Base-by-base conservation (phyloP, 1,140 invertebrate genomes). In the Panulirus ornatus region DNA sequence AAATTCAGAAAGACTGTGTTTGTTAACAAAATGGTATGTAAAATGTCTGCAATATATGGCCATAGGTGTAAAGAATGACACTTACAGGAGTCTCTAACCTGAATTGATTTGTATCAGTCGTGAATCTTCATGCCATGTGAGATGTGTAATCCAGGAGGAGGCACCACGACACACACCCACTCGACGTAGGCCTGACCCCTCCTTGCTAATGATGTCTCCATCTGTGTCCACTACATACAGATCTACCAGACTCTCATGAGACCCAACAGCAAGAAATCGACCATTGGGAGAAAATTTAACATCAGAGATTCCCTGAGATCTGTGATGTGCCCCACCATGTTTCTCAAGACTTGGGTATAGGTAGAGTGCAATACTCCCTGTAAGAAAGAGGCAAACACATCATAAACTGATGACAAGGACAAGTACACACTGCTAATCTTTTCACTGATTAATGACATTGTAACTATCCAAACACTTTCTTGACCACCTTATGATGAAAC, bases 261-360 rank as follows among this genome's bases (percentile, higher is more conserved):
- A 92, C 34, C 84, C 92, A 14, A 86, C 92, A 14, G 92, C 92
- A 22, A 92, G 85, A 42, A 92, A 83, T 1, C 90, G 82, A 6
- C 90, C 90, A 51, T 90, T 81, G 27, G 92, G 92, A 38, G 92
- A 92, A 38, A 91, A 92, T 70, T 84, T 87, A 9, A 92, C 70
- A 42, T 90, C 92, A 22, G 92, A 84, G 51, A 92, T 92, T 22
- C 78, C 42, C 36, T 88, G 82, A 51, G 63, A 51, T 8, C 92
- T 83, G 73, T 92, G 92, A 44, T 92, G 92, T 3, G 83, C 82
- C 9, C 82, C 84, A n/a, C 82, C 90, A 16, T 86, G 66, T 38
- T 90, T 85, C 36, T 85, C 66, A 22, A 91, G 63, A 27, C n/a
- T 38, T 19, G 90, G 90, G 51, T 91, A 91, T 22, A 83, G 83